These are phyloP conservation scores for Chelonoidis abingdonii DNA, from an alignment of 2,113 vertebrate genomes.

Conservation along the genomic window DNA sequence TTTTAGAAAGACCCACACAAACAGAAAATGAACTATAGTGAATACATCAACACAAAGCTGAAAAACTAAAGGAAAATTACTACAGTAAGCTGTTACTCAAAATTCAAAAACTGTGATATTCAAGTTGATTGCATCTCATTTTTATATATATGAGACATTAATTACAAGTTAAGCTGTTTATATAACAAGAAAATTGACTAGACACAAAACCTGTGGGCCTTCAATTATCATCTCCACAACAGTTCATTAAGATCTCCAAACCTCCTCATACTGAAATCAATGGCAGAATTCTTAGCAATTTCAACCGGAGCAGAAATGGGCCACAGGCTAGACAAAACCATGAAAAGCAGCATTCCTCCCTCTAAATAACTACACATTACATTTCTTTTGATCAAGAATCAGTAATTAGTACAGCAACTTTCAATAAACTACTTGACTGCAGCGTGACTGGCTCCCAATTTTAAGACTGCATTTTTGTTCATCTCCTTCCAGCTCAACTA, in stretches of 20 bases:
- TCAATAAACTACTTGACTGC: slow-evolving; percentile 57
- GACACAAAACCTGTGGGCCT: not conserved
- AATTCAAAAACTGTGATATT: not conserved
- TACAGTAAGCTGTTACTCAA: not conserved
- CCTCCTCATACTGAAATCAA: not conserved
- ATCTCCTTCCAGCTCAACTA: not conserved
- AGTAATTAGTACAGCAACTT: not conserved
- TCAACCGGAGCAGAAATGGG: not conserved
- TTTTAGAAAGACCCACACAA: not conserved
- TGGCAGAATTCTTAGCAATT: not conserved
- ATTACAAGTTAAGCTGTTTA: not conserved
- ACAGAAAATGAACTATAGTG: not conserved
- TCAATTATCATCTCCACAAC: not conserved
- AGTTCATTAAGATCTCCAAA: not conserved
- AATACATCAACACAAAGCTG: not conserved
- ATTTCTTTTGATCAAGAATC: not conserved
- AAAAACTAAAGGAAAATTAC: not conserved
- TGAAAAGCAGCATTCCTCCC: not conserved
- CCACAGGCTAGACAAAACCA: not conserved
- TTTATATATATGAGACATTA: too few species aligned
- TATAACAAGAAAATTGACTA: not conserved
- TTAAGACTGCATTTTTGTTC: not conserved
- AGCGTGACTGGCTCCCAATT: slow-evolving; percentile 18
- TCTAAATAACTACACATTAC: not conserved
- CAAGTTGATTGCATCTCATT: not conserved